Evolutionary conservation across 2,888 invertebrate species (phyloP).

Genomic region (Geotrupes spiniger): DNA sequence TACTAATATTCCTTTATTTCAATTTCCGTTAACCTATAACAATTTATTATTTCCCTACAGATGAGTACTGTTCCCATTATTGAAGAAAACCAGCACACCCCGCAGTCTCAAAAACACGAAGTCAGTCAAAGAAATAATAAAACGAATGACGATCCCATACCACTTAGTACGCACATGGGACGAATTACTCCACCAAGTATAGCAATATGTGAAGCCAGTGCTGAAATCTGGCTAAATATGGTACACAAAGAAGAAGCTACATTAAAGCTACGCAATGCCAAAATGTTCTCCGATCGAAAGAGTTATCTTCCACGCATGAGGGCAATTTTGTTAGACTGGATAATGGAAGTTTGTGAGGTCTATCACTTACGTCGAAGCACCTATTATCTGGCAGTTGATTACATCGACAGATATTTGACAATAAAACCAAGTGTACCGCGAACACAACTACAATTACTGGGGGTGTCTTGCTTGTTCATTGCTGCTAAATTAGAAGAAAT

Average conservation of each 20-base stretch:
- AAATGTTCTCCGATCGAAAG: conserved; percentile 80
- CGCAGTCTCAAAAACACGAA: too few relatives aligned
- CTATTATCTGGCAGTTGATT: conserved; percentile 92
- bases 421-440: conserved; percentile 76
- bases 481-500: conserved; percentile 97
- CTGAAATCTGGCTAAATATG: conserved; percentile 86
- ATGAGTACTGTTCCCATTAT: too few relatives aligned
- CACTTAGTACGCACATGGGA: conserved; percentile 34
- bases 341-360: conserved; percentile 97
- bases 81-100: too few relatives aligned
- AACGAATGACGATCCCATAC: conserved; percentile 38
- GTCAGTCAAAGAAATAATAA: too few relatives aligned
- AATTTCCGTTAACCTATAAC: too few relatives aligned
- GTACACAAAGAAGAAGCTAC: conserved; percentile 79
- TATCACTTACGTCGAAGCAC: conserved; percentile 95
- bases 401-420: conserved; percentile 90
- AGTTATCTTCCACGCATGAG: conserved; percentile 88
- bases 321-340: conserved; percentile 94
- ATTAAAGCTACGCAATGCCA: conserved; percentile 65
- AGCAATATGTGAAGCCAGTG: conserved; percentile 79
- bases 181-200: conserved; percentile 61
- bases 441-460: conserved; percentile 88
- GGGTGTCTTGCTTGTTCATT: conserved; percentile 92
- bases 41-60: too few relatives aligned
- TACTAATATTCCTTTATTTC: too few relatives aligned